Percentiles rank a stretch among this genome's conserved stretches.
Conservation (phyloP, 30 jellyfish, hydroid and myxozoan genomes). For the Cassiopea xamachana region DNA sequence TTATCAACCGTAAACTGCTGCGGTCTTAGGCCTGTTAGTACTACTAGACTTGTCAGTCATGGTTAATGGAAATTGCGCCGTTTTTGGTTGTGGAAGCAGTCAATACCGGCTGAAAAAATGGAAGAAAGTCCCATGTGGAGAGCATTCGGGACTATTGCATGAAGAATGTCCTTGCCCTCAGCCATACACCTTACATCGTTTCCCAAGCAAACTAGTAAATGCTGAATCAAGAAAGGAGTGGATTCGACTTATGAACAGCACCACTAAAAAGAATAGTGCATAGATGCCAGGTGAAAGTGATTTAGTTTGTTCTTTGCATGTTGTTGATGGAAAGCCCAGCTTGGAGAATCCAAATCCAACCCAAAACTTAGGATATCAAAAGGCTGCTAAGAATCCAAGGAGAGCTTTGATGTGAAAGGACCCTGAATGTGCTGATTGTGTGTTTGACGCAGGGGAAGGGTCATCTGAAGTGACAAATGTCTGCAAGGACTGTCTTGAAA, state of each 20-base stretch:
- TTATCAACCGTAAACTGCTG: neutral
- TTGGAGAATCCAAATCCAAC: neutral
- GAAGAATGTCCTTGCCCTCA: neutral
- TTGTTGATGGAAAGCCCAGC: neutral
- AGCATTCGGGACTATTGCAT: neutral
- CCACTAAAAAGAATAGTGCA: neutral
- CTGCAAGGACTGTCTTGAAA: conserved; percentile 16
- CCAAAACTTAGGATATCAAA: neutral
- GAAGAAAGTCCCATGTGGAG: conserved; percentile 4
- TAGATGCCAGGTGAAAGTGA: neutral
- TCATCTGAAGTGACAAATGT: neutral
- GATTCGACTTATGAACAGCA: neutral
- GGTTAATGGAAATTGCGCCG: conserved; percentile 54
- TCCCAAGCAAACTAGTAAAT: neutral
- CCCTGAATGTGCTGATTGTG: neutral
- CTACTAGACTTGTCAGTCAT: conserved; percentile 1
- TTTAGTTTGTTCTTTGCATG: neutral
- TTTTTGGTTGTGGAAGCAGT: neutral
- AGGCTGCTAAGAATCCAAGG: neutral
- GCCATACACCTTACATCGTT: neutral
- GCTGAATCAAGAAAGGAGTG: neutral
- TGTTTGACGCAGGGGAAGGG: neutral
- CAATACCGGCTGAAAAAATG: conserved; percentile 12
- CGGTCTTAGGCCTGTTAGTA: conserved; percentile 11
- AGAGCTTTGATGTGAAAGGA: neutral